Evolutionary conservation across 2,888 invertebrate species (phyloP), one percentile per base, ranked within the genome.

Genomic region (Conus canariensis): DNA sequence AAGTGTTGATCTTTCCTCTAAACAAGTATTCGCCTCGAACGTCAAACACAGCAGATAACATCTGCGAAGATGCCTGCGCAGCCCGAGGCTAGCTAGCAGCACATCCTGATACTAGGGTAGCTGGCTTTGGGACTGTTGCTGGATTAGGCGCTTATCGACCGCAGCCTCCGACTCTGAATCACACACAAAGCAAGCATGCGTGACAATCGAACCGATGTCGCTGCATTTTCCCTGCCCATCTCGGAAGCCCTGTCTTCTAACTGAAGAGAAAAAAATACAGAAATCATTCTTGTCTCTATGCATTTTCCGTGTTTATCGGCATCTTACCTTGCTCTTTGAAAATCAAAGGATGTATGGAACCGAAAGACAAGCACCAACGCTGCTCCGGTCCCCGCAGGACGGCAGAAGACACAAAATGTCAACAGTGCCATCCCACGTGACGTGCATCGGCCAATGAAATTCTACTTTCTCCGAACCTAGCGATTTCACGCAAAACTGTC

Each of bases 391-490:
- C n/a, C n/a, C 30, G 19, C 59, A 8, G 56, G 86, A 86, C 59
- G 67, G 86, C 86, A 86, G 86, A 86, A 86, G 86, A 86, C 86
- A 67, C 64, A 30, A 86, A 85, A 86, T 86, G 86, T 86, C 86
- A 86, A 86, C 86, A 86, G 86, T 86, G 86, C 60, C 16, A 86
- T 60, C 60, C 64, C 86, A 86, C 60, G 86, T 86, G 86, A 86
- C 67, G 30, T 19, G 64, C n/a, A 59, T 67, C 45, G n/a, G 45
- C 86, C 86, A 86, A 86, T 86, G 86, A 86, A 25, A 14, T 86
- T 60, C 59, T 45, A 22, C 64, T 30, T 86, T 59, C 19, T 60
- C 30, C 19, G 16, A 30, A 67, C 30, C 25, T 59, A 67, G n/a
- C 64, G 45, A 19, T 25, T 77, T 30, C 30, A 25, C 25, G 25